These are phyloP conservation scores for Sylvilagus bachmani DNA, from an alignment of 2,113 vertebrate genomes.

Conservation along the genomic window DNA sequence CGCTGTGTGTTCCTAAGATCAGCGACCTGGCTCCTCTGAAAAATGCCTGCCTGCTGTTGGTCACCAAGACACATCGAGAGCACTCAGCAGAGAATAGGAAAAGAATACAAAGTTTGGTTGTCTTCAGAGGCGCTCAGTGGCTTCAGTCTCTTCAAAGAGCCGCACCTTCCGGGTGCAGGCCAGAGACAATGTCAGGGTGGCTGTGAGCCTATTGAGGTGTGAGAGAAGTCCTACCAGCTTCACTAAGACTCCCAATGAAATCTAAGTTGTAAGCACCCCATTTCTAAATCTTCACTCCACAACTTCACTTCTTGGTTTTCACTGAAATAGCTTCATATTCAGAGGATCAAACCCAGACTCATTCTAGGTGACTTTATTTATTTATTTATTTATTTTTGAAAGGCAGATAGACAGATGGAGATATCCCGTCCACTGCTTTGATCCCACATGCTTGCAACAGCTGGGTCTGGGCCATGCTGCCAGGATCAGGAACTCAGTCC, in stretches of 20 bases:
- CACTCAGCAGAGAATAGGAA: background rate
- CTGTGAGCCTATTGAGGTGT: background rate
- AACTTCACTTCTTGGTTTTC: slow-evolving; percentile 24
- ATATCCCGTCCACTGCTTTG: no score
- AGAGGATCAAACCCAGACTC: background rate
- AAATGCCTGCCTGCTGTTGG: slow-evolving; percentile 47
- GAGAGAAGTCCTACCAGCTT: slow-evolving; percentile 42
- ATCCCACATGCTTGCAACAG: no score
- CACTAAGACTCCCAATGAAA: background rate
- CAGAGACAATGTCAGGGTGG: background rate
- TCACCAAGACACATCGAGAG: slow-evolving; percentile 13
- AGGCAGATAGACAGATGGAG: no score
- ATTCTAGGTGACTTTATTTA: slow-evolving; percentile 48
- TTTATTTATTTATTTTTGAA: background rate
- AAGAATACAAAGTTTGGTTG: slow-evolving; percentile 30
- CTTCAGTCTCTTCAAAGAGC: slow-evolving; percentile 28
- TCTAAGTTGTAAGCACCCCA: slow-evolving; percentile 22
- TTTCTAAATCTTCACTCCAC: background rate
- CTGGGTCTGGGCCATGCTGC: no score
- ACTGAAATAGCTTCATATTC: slow-evolving; percentile 24
- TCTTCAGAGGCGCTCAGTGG: background rate
- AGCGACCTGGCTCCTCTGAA: slow-evolving; percentile 42
- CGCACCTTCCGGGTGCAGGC: background rate
- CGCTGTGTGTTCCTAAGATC: slow-evolving; percentile 10
- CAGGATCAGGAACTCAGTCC: no score